phyloP scores from a whole-genome alignment of 2,797 vertebrate species.

The Anas bernieri region DNA sequence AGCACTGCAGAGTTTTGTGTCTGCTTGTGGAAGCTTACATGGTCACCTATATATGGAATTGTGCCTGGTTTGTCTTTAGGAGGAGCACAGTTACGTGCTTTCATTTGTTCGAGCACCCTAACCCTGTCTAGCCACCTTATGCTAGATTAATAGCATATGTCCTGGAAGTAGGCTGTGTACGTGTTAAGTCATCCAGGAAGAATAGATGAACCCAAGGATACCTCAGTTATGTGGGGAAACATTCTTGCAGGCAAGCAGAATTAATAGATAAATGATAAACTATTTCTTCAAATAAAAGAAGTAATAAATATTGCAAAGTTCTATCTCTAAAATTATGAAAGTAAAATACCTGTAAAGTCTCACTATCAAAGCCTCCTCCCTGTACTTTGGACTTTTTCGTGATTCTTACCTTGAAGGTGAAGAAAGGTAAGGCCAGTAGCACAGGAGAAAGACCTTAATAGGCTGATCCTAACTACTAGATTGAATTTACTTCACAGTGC shows the following conservation, averaged over 20 bases:
- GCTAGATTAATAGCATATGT: not conserved
- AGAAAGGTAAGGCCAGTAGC: not conserved
- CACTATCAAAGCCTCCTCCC: not conserved
- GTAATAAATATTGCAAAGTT: not conserved
- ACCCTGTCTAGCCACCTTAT: not conserved
- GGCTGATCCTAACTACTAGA: not conserved
- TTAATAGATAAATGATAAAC: not conserved
- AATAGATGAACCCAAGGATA: not conserved
- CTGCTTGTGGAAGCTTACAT: rapidly evolving
- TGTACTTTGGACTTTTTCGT: not conserved
- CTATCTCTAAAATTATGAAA: not conserved
- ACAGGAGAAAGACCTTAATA: not conserved
- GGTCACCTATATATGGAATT: not conserved
- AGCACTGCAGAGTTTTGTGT: not conserved
- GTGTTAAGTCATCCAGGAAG: not conserved
- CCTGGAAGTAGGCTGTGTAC: rapidly evolving
- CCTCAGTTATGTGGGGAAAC: no score
- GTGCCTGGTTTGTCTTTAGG: not conserved
- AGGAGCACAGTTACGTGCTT: not conserved
- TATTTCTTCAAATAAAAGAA: not conserved
- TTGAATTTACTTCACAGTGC: not conserved
- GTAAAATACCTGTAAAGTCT: not conserved
- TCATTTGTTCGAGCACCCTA: not conserved
- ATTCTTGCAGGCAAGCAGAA: not conserved
- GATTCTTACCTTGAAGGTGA: not conserved